These are phyloP conservation scores for Colossoma macropomum DNA, from an alignment of 2,113 vertebrate species.

Conservation along the genomic window DNA sequence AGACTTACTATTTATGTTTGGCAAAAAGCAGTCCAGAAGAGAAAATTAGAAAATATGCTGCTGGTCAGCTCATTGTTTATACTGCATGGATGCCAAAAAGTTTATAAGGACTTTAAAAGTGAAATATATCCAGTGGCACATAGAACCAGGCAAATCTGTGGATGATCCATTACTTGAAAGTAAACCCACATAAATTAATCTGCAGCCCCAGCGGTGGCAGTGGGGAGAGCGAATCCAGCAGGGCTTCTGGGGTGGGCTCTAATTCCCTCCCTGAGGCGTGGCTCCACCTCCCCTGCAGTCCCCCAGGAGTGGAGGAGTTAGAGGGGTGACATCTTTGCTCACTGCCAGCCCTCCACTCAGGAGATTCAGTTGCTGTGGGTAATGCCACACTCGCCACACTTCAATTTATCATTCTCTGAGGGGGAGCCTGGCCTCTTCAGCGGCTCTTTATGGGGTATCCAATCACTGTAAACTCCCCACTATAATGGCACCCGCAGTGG, in stretches of 20 bases:
- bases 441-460: slow-evolving; percentile 31
- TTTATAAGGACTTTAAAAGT: slow-evolving; percentile 34
- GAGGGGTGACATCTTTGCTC: slow-evolving; percentile 40
- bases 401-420: slow-evolving; percentile 75
- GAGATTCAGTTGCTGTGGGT: slow-evolving; percentile 68
- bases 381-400: slow-evolving; percentile 72
- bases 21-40: neutral
- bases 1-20: neutral
- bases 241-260: slow-evolving; percentile 69
- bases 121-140: slow-evolving; percentile 21
- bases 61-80: slow-evolving; percentile 21
- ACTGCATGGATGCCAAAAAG: neutral
- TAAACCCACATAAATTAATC: slow-evolving; percentile 67
- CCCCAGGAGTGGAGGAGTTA: slow-evolving; percentile 13
- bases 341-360: slow-evolving; percentile 50
- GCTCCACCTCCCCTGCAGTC: slow-evolving; percentile 31
- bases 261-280: slow-evolving; percentile 70
- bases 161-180: slow-evolving; percentile 48
- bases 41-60: neutral
- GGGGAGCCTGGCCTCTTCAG: slow-evolving; percentile 62
- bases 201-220: slow-evolving; percentile 55
- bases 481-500: neutral
- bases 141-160: slow-evolving; percentile 5
- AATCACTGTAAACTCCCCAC: slow-evolving; percentile 4
- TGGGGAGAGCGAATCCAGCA: slow-evolving; percentile 56